Conservation (phyloP, 2,113 vertebrate genomes). For the Thomomys bottae region DNA sequence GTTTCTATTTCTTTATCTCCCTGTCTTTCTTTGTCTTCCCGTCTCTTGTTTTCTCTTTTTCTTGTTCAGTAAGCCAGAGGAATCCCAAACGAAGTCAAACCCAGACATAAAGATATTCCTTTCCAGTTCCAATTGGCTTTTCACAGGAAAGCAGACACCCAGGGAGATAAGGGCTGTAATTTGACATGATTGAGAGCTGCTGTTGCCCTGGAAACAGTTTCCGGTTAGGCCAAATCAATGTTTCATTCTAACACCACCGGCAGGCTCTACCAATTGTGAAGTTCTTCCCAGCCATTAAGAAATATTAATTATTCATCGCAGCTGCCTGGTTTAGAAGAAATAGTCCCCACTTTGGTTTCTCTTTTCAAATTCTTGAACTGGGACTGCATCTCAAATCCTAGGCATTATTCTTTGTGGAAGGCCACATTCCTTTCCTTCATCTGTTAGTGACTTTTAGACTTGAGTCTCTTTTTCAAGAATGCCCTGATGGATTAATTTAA, state of each 20-base stretch:
- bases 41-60: not conserved
- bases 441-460: not conserved
- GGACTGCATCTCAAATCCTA: slow-evolving; percentile 15
- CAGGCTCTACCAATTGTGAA: slow-evolving; percentile 41
- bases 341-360: not conserved
- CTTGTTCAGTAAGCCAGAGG: not conserved
- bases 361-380: slow-evolving; percentile 44
- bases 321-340: slow-evolving; percentile 35
- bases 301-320: slow-evolving; percentile 63
- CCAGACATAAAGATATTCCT: slow-evolving; percentile 30
- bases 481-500: slow-evolving; percentile 7
- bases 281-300: slow-evolving; percentile 63
- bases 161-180: slow-evolving; percentile 50
- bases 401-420: not conserved
- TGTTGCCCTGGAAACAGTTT: not conserved
- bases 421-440: fast-evolving
- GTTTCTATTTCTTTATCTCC: not conserved
- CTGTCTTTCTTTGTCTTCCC: not conserved
- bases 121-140: slow-evolving; percentile 66
- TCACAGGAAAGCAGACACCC: slow-evolving; percentile 47
- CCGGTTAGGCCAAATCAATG: slow-evolving; percentile 34
- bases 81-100: slow-evolving; percentile 60
- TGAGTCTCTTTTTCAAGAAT: not conserved
- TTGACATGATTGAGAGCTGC: slow-evolving; percentile 44
- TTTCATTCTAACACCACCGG: slow-evolving; percentile 58